phyloP scores from a whole-genome alignment of 2,113 vertebrate genomes.

The Neoarius graeffei region DNA sequence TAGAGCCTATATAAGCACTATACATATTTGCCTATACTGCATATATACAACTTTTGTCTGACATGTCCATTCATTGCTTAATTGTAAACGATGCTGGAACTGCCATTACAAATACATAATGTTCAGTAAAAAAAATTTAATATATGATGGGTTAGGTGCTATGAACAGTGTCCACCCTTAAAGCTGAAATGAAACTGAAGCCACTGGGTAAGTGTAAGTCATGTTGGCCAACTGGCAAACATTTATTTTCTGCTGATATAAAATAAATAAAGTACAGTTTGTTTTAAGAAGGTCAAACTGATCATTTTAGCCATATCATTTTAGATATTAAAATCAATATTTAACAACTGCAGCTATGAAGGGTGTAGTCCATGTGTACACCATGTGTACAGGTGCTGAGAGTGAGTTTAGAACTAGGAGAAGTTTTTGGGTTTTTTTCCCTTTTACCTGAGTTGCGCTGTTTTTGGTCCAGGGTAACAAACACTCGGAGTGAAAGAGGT shows the following conservation, averaged over 20 bases:
- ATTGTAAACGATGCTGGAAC: neutral
- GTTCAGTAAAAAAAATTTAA: neutral
- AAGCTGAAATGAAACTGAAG: neutral
- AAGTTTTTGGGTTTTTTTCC: neutral
- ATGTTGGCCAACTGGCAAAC: neutral
- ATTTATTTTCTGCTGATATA: neutral
- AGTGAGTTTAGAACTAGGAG: neutral
- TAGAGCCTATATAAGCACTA: no score
- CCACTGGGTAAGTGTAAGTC: neutral
- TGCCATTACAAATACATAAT: neutral
- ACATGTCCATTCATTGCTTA: neutral
- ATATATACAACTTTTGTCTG: neutral
- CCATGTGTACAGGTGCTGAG: neutral
- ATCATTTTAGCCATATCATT: neutral
- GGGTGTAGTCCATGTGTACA: neutral
- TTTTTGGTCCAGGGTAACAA: conserved; percentile 87
- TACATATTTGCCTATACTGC: no score
- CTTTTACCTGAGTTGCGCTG: conserved; percentile 86
- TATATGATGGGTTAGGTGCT: neutral
- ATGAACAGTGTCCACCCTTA: neutral
- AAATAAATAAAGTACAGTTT: neutral
- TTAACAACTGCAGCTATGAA: neutral
- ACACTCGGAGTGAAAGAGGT: conserved; percentile 81
- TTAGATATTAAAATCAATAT: neutral
- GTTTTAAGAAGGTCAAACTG: neutral